Evolutionary conservation across 2,888 invertebrate species (phyloP).

Genomic region (Autographa gamma): DNA sequence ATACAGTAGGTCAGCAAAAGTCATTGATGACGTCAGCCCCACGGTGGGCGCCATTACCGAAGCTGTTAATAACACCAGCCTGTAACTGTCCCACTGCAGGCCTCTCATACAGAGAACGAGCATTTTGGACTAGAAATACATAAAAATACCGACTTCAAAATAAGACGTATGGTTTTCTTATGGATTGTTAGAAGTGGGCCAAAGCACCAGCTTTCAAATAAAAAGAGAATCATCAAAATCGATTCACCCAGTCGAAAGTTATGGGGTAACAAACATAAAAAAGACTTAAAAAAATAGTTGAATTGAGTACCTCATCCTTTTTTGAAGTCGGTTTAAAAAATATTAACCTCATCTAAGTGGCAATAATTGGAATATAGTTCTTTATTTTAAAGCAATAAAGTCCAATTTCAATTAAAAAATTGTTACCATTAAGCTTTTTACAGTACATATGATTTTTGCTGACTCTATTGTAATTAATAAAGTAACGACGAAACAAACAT

Average conservation of each 20-base stretch:
- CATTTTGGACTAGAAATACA: too few species aligned
- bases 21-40: not conserved
- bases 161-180: too few species aligned
- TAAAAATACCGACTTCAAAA: too few species aligned
- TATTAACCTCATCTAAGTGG: not conserved
- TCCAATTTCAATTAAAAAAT: not conserved
- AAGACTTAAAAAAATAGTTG: too few species aligned
- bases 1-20: not conserved
- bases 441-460: not conserved
- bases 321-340: not conserved
- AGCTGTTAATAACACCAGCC: slow-evolving; percentile 4
- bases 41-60: not conserved
- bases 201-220: too few species aligned
- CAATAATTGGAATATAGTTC: not conserved
- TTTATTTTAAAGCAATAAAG: not conserved
- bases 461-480: not conserved
- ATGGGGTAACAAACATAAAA: too few species aligned
- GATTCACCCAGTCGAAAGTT: too few species aligned
- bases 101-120: not conserved
- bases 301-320: not conserved
- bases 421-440: too few species aligned
- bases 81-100: slow-evolving; percentile 1
- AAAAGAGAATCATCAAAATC: too few species aligned
- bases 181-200: too few species aligned
- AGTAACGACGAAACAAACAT: not conserved